phyloP scores from a whole-genome alignment of 2,113 vertebrate genomes.

The Pollimyrus isidori region DNA sequence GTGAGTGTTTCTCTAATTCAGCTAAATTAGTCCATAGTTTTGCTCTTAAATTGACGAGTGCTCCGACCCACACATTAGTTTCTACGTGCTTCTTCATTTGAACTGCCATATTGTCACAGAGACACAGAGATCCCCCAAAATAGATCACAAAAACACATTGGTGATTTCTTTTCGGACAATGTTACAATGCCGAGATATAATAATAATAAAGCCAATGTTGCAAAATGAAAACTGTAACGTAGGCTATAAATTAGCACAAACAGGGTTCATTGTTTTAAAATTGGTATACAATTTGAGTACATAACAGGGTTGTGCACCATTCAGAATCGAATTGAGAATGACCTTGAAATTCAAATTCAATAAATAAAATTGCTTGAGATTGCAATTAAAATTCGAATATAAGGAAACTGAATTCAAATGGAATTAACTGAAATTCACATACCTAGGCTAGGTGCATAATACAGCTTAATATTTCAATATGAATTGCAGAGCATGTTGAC shows the following conservation, averaged over 20 bases:
- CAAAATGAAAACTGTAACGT: neutral
- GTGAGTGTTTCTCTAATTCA: neutral
- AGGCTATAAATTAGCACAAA: neutral
- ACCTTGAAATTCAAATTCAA: neutral
- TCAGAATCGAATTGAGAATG: neutral
- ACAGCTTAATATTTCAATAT: neutral
- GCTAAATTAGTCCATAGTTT: neutral
- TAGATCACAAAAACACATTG: neutral
- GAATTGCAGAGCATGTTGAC: neutral
- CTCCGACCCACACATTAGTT: neutral
- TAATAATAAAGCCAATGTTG: neutral
- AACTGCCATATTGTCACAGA: neutral
- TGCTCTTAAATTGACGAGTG: neutral
- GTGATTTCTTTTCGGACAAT: neutral
- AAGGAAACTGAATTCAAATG: neutral
- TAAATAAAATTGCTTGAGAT: neutral
- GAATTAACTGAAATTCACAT: neutral
- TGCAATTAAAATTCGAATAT: neutral
- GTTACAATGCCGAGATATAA: neutral
- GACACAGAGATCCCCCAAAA: neutral
- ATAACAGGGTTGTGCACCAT: neutral
- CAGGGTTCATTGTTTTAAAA: neutral
- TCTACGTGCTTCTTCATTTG: neutral
- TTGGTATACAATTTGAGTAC: neutral
- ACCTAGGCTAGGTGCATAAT: neutral